phyloP scores from a whole-genome alignment of 2,113 vertebrate species.

The Sclerurus mexicanus region DNA sequence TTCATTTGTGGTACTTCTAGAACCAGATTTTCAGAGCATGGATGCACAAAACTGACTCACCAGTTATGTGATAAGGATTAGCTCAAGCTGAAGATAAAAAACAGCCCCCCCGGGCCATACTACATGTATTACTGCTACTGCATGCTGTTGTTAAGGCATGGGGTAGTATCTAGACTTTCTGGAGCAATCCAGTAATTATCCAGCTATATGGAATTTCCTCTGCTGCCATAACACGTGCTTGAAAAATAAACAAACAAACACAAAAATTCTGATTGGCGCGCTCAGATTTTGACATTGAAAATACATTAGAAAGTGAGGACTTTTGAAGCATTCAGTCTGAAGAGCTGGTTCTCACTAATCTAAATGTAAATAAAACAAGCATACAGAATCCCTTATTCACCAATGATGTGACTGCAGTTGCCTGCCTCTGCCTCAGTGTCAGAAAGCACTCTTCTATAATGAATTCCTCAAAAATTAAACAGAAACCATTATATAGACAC shows the following conservation, averaged over 20 bases:
- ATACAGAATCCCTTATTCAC: background rate
- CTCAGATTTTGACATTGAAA: background rate
- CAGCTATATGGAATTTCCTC: background rate
- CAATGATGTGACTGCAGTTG: background rate
- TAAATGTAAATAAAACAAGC: background rate
- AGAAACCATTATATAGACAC: background rate
- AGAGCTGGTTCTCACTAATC: background rate
- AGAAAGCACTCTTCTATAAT: background rate
- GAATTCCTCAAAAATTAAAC: background rate
- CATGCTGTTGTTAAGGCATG: background rate
- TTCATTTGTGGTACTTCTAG: background rate
- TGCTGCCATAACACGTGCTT: background rate
- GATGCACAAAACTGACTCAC: background rate
- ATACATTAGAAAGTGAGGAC: background rate
- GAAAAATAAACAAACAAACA: background rate
- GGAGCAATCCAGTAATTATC: background rate
- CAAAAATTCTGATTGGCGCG: background rate
- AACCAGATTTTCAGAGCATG: background rate
- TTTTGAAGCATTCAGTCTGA: background rate
- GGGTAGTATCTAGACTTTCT: background rate
- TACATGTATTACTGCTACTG: background rate
- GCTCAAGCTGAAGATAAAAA: background rate
- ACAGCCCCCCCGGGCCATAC: background rate
- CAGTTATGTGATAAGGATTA: background rate
- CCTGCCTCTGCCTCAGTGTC: background rate